Evolutionary conservation across 2,888 invertebrate genomes (phyloP).

Genomic region (Conistra vaccinii): DNA sequence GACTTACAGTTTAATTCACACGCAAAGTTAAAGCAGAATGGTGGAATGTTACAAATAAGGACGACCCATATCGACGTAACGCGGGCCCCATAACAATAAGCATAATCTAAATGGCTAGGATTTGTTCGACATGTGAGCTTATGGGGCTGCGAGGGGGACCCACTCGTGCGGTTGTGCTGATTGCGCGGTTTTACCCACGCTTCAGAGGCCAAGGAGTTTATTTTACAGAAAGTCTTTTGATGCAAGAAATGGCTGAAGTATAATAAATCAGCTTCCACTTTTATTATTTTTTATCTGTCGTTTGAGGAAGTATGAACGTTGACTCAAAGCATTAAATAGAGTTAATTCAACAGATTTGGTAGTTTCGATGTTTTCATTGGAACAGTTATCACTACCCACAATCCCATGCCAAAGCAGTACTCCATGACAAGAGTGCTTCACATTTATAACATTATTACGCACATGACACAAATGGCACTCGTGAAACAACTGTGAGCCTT

Average conservation of each 20-base stretch:
- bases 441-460: conserved; percentile 24
- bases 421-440: conserved; percentile 24
- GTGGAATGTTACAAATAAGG: conserved; percentile 69
- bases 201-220: conserved; percentile 45
- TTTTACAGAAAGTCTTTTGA: conserved; percentile 49
- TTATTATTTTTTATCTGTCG: conserved; percentile 40
- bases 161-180: conserved; percentile 67
- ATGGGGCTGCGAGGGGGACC: conserved; percentile 60
- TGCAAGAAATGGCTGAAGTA: conserved; percentile 53
- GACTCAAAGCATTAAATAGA: conserved; percentile 7
- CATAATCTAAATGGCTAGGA: conserved; percentile 80
- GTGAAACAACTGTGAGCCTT: conserved; percentile 30
- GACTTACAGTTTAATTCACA: conserved; percentile 62
- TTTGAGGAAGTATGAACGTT: conserved; percentile 10
- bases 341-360: conserved; percentile 16
- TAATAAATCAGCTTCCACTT: conserved; percentile 47
- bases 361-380: conserved; percentile 3
- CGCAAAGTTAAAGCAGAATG: conserved; percentile 37
- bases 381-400: not conserved
- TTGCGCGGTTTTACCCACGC: conserved; percentile 61
- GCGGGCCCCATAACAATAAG: conserved; percentile 79
- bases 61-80: conserved; percentile 68
- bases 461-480: conserved; percentile 38
- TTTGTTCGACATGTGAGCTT: conserved; percentile 78
- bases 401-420: not conserved